Percentiles rank a stretch among this genome's conserved stretches.
Evolutionary conservation across 2,113 vertebrate genomes (phyloP).

Genomic region (Nannobrachium achirus): DNA sequence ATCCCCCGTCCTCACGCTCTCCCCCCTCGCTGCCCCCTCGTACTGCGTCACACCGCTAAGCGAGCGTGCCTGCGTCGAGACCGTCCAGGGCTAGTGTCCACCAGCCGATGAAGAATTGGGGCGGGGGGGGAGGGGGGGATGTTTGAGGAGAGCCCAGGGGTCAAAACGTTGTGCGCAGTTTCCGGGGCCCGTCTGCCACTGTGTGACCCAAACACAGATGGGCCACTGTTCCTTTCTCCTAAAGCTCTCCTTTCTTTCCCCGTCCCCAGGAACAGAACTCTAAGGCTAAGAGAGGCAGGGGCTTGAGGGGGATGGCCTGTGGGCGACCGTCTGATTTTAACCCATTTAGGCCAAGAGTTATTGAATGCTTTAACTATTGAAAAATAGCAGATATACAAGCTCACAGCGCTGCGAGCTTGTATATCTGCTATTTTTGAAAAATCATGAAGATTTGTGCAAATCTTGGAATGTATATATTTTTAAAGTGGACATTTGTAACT

Average conservation of each 20-base stretch:
- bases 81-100: conserved; percentile 59
- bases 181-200: conserved; percentile 70
- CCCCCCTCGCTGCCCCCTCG: conserved; percentile 35
- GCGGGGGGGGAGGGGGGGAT: conserved; percentile 64
- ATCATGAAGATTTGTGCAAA: too few relatives aligned
- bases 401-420: too few relatives aligned
- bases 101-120: conserved; percentile 43
- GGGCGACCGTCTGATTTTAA: conserved; percentile 77
- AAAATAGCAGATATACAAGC: too few relatives aligned
- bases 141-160: conserved; percentile 66
- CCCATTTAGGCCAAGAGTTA: too few relatives aligned
- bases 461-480: too few relatives aligned
- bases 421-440: too few relatives aligned
- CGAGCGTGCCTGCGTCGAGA: conserved; percentile 59
- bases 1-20: conserved; percentile 28
- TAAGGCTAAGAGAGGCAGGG: conserved; percentile 47
- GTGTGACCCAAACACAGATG: conserved; percentile 65
- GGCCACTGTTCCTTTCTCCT: conserved; percentile 72
- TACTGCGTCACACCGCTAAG: conserved; percentile 63
- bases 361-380: too few relatives aligned
- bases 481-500: too few relatives aligned
- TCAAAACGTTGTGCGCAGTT: conserved; percentile 78
- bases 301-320: conserved; percentile 51
- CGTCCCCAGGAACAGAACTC: conserved; percentile 52
- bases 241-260: conserved; percentile 76